Base-by-base conservation (phyloP, 2,888 invertebrate species). In the Hemicrepidius hirtus region DNA sequence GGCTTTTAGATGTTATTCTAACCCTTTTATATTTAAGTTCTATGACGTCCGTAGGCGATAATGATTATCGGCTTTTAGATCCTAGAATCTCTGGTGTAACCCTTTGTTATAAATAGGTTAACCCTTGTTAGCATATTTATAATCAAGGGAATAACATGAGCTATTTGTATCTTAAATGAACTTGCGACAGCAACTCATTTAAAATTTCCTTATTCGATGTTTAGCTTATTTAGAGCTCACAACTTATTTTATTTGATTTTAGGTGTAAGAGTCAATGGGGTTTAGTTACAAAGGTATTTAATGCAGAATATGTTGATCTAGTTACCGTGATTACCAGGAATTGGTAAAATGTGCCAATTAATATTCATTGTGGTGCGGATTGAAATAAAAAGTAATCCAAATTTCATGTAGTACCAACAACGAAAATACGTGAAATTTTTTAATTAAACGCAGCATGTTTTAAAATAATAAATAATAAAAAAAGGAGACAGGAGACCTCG, bases 121-220 rank as follows among this genome's bases (percentile, higher is more conserved):
- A 49, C 49, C 24, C 49, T 49, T 49, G 49, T 49, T 49, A 49
- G 49, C 49, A 49, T 49, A 49, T 49, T 49, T 49, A 49, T 49
- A 49, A 49, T 49, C 49, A n/a, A 41, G 49, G 21, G 49, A 49
- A 49, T 49, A 49, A 49, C 49, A 49, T 24, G 49, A 49, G 49
- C 49, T 49, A 49, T 49, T 49, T 49, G 49, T 49, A 49, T 20
- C 20, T 49, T 49, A 12, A 49, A 24, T 10, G 44, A 18, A 44
- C 21, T 49, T 49, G 21, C 12, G 49, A 49, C 12, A 44, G 32
- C 32, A 32, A 9, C 32, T 32, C 32, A 32, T 32, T 32, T 32
- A 32, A 32, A 32, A 32, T 32, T 28, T 6, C 28, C n/a, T n/a
- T n/a, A n/a, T n/a, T n/a, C n/a, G n/a, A n/a, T n/a, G n/a, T n/a